Conservation (phyloP, 2,113 vertebrate genomes). For the Cynocephalus volans region DNA sequence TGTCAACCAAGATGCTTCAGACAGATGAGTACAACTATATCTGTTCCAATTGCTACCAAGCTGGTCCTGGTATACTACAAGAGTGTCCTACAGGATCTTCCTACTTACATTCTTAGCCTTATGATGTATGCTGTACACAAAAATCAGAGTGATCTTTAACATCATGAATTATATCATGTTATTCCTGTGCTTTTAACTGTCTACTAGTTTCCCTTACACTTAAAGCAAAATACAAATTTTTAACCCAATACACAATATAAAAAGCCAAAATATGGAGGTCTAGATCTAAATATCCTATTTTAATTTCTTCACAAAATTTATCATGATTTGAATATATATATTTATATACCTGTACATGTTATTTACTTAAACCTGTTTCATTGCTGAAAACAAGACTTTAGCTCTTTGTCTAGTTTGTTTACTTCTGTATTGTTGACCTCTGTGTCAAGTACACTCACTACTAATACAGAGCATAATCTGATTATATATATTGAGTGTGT, state of each 20-base stretch:
- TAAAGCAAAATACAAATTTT: neutral
- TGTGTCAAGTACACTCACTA: neutral
- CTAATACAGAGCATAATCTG: neutral
- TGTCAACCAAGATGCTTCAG: neutral
- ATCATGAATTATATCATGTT: neutral
- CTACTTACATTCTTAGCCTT: neutral
- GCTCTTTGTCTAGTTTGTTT: neutral
- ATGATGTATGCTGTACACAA: neutral
- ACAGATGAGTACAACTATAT: neutral
- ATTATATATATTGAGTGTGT: neutral
- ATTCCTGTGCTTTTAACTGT: neutral
- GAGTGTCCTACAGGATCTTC: neutral
- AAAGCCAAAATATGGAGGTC: neutral
- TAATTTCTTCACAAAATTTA: neutral
- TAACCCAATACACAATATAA: neutral
- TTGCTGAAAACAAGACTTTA: neutral
- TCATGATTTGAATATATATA: neutral
- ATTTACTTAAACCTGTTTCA: neutral
- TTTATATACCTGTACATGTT: neutral
- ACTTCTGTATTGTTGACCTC: neutral
- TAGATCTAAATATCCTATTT: neutral
- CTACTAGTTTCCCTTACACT: neutral
- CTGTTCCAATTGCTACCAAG: neutral
- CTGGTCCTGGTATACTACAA: neutral
- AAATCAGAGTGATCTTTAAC: neutral